phyloP scores from a whole-genome alignment of 2,888 invertebrate species.

The Dynastes grantii region DNA sequence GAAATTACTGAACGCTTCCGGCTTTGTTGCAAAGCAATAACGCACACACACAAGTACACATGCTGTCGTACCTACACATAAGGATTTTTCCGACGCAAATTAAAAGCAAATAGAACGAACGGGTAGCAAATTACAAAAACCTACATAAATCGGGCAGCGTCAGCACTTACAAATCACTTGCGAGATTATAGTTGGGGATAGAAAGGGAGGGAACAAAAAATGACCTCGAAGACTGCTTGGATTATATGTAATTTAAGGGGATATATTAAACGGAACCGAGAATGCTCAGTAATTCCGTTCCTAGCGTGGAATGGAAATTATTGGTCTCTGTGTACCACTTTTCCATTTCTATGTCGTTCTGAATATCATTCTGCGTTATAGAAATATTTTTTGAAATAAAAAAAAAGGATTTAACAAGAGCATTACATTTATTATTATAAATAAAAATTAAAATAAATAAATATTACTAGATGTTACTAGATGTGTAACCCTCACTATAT shows the following conservation, averaged over 20 bases:
- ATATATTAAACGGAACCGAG: constrained; percentile 31
- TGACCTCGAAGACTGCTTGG: constrained; percentile 16
- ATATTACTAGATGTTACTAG: no score
- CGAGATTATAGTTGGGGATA: constrained; percentile 34
- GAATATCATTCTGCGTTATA: neutral
- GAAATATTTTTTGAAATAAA: neutral
- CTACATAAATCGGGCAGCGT: constrained; percentile 37
- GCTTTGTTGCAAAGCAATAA: constrained; percentile 15
- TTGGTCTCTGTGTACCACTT: no score
- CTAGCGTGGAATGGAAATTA: neutral
- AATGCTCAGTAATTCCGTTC: constrained; percentile 21
- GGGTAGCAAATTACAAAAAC: constrained; percentile 37
- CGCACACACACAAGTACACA: neutral
- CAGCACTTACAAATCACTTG: constrained; percentile 43
- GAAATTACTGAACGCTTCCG: constrained; percentile 24
- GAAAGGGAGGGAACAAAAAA: constrained; percentile 14
- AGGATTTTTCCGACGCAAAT: constrained; percentile 31
- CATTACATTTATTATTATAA: no score
- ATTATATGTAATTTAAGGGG: constrained; percentile 19
- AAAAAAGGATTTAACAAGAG: no score
- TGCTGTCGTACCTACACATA: neutral
- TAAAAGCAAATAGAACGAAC: constrained; percentile 42
- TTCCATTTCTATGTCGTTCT: neutral
- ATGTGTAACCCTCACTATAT: no score
- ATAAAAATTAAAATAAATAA: no score